phyloP scores from a whole-genome alignment of 2,113 vertebrate species.

The Clarias batrachus region DNA sequence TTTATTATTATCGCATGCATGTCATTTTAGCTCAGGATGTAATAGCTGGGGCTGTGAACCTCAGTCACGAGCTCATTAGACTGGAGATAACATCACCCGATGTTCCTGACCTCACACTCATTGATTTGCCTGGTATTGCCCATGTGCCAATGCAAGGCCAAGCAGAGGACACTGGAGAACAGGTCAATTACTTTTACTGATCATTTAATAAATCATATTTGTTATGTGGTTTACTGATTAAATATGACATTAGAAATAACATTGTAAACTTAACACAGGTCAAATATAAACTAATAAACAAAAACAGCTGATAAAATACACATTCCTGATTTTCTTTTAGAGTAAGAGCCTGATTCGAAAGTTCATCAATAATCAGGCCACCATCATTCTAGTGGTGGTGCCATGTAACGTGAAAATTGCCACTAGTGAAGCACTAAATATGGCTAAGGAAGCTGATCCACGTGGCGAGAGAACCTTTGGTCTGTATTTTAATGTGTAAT shows the following conservation, averaged over 20 bases:
- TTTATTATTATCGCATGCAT: background rate
- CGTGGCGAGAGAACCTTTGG: constrained; percentile 84
- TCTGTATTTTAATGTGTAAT: constrained; percentile 41
- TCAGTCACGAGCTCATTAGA: constrained; percentile 79
- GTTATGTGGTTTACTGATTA: background rate
- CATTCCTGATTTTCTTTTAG: constrained; percentile 60
- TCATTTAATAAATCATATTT: background rate
- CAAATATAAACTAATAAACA: background rate
- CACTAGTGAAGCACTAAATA: constrained; percentile 87
- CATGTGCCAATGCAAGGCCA: constrained; percentile 83
- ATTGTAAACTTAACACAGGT: background rate
- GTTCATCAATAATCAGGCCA: constrained; percentile 81
- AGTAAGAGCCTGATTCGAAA: constrained; percentile 78
- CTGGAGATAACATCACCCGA: constrained; percentile 77
- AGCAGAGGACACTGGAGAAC: constrained; percentile 76
- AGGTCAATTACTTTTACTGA: constrained; percentile 65
- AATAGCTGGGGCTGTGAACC: constrained; percentile 74
- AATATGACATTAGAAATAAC: background rate
- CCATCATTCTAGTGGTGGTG: constrained; percentile 85
- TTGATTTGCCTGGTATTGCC: constrained; percentile 90
- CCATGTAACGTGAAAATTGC: constrained; percentile 88
- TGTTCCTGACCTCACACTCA: constrained; percentile 87
- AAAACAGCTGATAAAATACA: background rate
- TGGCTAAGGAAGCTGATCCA: constrained; percentile 86
- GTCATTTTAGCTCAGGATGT: constrained; percentile 73